phyloP scores from a whole-genome alignment of 2,888 invertebrate genomes.

The Serripes groenlandicus region DNA sequence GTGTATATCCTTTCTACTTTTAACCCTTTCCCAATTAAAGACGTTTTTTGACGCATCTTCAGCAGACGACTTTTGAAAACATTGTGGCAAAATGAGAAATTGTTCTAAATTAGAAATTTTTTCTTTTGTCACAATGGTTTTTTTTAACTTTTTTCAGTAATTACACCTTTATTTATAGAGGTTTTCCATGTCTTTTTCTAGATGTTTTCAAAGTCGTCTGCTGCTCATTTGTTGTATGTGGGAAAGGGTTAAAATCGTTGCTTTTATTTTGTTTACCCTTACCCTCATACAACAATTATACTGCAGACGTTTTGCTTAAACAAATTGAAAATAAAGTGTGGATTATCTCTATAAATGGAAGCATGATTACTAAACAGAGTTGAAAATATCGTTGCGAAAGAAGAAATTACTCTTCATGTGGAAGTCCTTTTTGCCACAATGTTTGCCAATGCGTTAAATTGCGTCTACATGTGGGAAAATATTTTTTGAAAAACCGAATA shows the following conservation, averaged over 20 bases:
- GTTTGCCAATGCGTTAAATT: too few relatives aligned
- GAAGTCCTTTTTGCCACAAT: too few relatives aligned
- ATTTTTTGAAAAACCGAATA: too few relatives aligned
- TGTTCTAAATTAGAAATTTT: neutral
- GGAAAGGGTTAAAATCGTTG: neutral
- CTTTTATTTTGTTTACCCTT: neutral
- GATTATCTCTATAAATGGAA: too few relatives aligned
- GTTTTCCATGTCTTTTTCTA: neutral
- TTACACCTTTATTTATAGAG: neutral
- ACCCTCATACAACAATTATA: too few relatives aligned
- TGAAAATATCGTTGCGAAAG: too few relatives aligned
- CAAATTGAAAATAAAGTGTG: too few relatives aligned
- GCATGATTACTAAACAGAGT: too few relatives aligned
- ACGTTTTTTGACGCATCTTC: neutral
- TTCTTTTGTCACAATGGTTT: neutral
- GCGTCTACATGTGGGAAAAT: too few relatives aligned
- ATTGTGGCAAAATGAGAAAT: neutral
- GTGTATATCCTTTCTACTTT: neutral
- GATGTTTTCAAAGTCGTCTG: neutral
- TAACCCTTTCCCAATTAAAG: neutral
- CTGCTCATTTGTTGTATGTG: neutral
- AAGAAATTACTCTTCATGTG: too few relatives aligned
- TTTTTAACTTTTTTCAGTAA: neutral
- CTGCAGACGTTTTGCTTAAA: too few relatives aligned
- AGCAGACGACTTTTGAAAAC: neutral